These are phyloP conservation scores for Charadrius vociferus DNA, from an alignment of 2,113 vertebrate species.

Conservation along the genomic window DNA sequence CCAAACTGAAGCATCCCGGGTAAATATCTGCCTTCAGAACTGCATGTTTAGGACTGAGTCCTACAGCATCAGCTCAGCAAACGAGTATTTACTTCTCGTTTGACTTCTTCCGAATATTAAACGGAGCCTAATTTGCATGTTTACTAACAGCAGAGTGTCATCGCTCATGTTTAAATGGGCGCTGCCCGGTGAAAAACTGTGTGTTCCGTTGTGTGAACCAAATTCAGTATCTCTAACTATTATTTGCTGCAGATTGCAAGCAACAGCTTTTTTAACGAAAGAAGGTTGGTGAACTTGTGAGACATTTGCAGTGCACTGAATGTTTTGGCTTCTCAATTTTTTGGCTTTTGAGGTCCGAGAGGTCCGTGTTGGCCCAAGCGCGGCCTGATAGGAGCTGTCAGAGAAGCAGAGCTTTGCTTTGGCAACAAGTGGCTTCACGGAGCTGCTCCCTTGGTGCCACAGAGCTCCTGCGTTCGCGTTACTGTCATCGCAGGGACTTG, in stretches of 20 bases:
- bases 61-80: neutral
- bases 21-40: neutral
- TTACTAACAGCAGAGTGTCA: neutral
- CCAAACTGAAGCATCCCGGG: neutral
- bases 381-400: neutral
- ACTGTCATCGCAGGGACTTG: neutral
- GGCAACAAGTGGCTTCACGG: neutral
- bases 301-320: neutral
- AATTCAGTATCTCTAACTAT: neutral
- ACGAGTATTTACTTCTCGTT: neutral
- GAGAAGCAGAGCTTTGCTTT: neutral
- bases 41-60: neutral
- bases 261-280: neutral
- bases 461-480: neutral
- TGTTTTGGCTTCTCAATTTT: no score
- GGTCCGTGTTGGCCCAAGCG: neutral
- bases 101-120: neutral
- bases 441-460: neutral
- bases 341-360: neutral
- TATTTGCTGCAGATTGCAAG: neutral
- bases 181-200: neutral
- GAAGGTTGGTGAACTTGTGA: neutral
- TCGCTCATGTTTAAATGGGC: neutral
- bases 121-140: neutral
- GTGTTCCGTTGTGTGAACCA: neutral